A percentile compares a stretch with the other conserved stretches of the same genome.
These are phyloP conservation scores for Dryobotodes eremita DNA, from an alignment of 2,888 invertebrate genomes.

Conservation along the genomic window DNA sequence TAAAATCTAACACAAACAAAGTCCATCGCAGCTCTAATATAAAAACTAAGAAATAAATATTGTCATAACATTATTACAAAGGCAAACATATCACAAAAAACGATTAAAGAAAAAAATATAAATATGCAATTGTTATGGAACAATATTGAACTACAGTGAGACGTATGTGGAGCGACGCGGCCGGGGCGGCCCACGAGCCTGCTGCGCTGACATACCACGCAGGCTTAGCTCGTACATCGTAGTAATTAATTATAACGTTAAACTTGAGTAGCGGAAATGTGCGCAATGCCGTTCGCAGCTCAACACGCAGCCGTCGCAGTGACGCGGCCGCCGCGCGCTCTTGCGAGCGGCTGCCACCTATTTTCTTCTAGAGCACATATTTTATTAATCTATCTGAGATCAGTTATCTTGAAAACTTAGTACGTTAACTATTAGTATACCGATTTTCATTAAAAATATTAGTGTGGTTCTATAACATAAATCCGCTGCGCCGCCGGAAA, in stretches of 20 bases:
- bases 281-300: background rate
- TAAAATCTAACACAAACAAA: constrained; percentile 61
- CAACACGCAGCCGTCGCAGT: background rate
- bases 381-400: constrained; percentile 65
- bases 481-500: constrained; percentile 51
- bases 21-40: constrained; percentile 53
- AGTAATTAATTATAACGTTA: background rate
- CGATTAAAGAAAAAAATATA: constrained; percentile 47
- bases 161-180: constrained; percentile 17
- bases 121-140: constrained; percentile 57
- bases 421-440: constrained; percentile 64
- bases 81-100: constrained; percentile 68
- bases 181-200: background rate
- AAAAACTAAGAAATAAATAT: constrained; percentile 65
- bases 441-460: constrained; percentile 45
- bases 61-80: constrained; percentile 64
- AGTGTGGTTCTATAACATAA: constrained; percentile 44
- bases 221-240: background rate
- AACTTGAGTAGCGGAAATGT: background rate
- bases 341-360: constrained; percentile 22
- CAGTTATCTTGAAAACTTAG: constrained; percentile 68
- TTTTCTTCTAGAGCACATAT: constrained; percentile 44
- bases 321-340: background rate
- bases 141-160: constrained; percentile 31
- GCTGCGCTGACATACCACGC: background rate